These are phyloP conservation scores for Myotis findleyi DNA, from an alignment of 2,797 vertebrate species.

Conservation along the genomic window DNA sequence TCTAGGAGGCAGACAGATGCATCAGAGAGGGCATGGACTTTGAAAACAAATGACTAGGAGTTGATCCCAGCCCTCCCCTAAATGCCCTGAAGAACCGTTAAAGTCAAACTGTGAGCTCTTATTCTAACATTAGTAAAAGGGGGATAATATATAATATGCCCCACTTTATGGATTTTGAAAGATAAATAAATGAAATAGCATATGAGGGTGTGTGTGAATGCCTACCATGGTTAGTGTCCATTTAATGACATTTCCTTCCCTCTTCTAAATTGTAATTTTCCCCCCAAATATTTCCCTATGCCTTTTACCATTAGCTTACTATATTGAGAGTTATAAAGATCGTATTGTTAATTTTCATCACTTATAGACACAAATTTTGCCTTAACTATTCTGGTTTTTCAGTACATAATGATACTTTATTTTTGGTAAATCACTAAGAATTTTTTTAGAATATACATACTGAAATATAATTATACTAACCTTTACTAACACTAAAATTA, in stretches of 20 bases:
- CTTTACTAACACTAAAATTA: constrained; percentile 33
- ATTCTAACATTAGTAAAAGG: not conserved
- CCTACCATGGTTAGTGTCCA: not conserved
- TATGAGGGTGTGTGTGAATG: not conserved
- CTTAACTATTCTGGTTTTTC: not conserved
- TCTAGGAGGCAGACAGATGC: not conserved
- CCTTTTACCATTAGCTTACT: not conserved
- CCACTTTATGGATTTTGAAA: constrained; percentile 10
- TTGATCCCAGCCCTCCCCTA: not conserved
- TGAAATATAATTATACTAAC: constrained; percentile 23
- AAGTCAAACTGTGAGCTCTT: not conserved
- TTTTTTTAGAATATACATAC: not conserved
- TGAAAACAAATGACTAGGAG: not conserved
- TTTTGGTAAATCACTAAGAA: not conserved
- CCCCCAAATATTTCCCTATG: not conserved
- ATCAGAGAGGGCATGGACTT: not conserved
- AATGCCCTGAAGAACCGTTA: not conserved
- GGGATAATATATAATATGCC: not conserved
- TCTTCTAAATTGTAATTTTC: not conserved
- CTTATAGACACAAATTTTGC: not conserved
- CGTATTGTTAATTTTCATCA: not conserved
- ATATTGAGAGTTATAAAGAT: not conserved
- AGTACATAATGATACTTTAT: not conserved
- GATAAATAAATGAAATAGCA: not conserved
- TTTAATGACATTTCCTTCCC: not conserved